Base-by-base conservation (phyloP, 2,113 vertebrate genomes). In the Mesembrinibis cayennensis region DNA sequence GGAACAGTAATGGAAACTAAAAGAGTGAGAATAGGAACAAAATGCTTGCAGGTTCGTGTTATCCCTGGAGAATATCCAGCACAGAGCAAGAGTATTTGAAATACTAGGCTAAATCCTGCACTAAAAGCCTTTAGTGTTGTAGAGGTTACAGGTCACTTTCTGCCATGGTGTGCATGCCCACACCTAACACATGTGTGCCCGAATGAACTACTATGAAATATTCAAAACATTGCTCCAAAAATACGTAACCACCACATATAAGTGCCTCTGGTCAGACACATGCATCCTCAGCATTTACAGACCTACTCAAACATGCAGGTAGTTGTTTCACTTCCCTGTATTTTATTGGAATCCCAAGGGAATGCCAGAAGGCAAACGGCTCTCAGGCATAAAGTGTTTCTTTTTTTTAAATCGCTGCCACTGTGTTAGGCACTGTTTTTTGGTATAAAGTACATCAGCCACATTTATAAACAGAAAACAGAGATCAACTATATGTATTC, bases 161-260 rank as follows among this genome's bases (percentile, higher is more conserved):
- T 87, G 59, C 53, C 29, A 47, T 1, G 25, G 34, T 45, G 30
- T 21, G 44, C 58, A 36, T 36, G 36, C 45, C 62, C 72, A 58
- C 65, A 55, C 9, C 4, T 59, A 96, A 86, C 32, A 70, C 7
- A 6, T 0, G 0, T 30, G 38, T 47, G 62, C 72, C 66, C 80
- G 79, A 89, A 61, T 21, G 70, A 89, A 81, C 40, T 36, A 8
- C 45, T 15, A 89, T 95, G 69, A 95, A 95, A 97, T 82, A 97
- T 85, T 94, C 90, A 93, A 76, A 83, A 71, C 6, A 12, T 36
- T 65, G 45, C 42, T 95, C 89, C 61, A 95, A 88, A 96, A 93
- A 95, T 72, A 91, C 36, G 45, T 65, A 63, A 79, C 34, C 56
- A 34, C n/a, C n/a, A 58, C 16, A 5, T 25, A 1, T 5, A 95